phyloP scores from a whole-genome alignment of 53 echinoderm and acorn worm genomes.

The Glandiceps talaboti region DNA sequence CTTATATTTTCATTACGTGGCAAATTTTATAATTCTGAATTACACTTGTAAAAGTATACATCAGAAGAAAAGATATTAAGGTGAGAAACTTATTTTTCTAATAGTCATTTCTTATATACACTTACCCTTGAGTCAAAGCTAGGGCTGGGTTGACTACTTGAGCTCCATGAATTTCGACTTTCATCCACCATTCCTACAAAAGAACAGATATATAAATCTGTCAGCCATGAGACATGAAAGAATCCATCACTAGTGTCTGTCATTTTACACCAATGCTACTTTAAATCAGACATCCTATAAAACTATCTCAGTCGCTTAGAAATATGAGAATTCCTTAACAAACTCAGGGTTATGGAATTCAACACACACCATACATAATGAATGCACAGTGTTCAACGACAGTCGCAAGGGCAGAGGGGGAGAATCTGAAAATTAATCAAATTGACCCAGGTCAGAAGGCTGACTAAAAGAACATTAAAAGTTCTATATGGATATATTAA shows the following conservation, averaged over 20 bases:
- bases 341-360: neutral
- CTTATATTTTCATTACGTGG: too few relatives aligned
- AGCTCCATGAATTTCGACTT: conserved; percentile 26
- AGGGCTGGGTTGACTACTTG: conserved; percentile 39
- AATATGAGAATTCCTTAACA: too few relatives aligned
- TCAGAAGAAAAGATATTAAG: too few relatives aligned
- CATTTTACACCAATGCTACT: neutral
- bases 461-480: neutral
- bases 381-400: neutral
- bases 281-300: neutral
- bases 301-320: too few relatives aligned
- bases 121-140: conserved; percentile 47
- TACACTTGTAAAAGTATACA: too few relatives aligned
- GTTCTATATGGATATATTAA: neutral
- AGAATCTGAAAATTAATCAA: neutral
- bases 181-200: conserved; percentile 33
- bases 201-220: conserved; percentile 3
- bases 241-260: neutral
- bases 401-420: neutral
- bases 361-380: neutral
- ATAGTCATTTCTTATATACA: neutral
- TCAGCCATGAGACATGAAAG: neutral
- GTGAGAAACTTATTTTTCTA: too few relatives aligned
- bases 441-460: neutral
- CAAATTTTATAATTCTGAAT: too few relatives aligned